phyloP scores from a whole-genome alignment of 2,113 vertebrate genomes.

The Rhynchomys soricoides region DNA sequence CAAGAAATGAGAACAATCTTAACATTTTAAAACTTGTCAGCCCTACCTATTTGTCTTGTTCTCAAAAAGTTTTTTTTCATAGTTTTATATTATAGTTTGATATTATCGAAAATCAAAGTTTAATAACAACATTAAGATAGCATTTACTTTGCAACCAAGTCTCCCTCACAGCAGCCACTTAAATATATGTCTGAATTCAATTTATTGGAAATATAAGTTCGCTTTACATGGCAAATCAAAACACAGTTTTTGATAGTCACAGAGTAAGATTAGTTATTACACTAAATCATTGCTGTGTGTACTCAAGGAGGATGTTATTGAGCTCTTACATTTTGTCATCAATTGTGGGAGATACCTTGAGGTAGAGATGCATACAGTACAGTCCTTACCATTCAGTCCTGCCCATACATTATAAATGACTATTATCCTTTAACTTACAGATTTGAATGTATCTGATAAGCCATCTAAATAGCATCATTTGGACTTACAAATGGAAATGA shows the following conservation, averaged over 20 bases:
- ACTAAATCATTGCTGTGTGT: background rate
- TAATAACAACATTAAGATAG: background rate
- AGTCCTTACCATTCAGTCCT: background rate
- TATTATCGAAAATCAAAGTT: background rate
- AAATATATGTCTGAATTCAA: conserved; percentile 26
- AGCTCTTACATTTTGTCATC: background rate
- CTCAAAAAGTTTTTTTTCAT: background rate
- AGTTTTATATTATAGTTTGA: background rate
- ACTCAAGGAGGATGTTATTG: background rate
- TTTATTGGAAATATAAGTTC: background rate
- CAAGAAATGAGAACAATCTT: background rate
- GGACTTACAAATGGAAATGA: conserved; percentile 64
- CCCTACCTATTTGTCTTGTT: background rate
- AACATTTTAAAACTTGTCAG: background rate
- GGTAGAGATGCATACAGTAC: background rate
- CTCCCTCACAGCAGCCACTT: background rate
- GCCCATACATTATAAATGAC: background rate
- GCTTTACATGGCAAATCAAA: conserved; percentile 45
- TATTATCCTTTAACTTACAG: background rate
- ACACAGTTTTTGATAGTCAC: background rate
- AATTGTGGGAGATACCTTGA: background rate
- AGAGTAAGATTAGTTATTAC: background rate
- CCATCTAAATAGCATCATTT: background rate
- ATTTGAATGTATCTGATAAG: conserved; percentile 51
- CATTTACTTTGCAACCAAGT: background rate